Evolutionary conservation across 2,888 invertebrate genomes (phyloP).

Genomic region (Nipponacmea schrenckii): DNA sequence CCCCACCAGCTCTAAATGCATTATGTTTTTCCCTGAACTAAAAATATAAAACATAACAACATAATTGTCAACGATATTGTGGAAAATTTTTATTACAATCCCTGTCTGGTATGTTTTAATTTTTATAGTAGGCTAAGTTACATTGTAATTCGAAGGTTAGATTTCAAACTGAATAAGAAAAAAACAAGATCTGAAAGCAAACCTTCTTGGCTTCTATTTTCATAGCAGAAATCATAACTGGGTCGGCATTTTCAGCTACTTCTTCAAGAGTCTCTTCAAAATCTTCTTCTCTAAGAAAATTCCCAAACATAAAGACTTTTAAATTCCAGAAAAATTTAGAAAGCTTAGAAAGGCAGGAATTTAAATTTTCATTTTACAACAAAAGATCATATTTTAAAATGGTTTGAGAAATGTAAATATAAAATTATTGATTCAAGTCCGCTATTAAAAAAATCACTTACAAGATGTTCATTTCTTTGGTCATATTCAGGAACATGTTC

Average conservation of each 20-base stretch:
- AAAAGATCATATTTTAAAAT: no score
- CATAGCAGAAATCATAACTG: conserved; percentile 35
- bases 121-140: not conserved
- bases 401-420: not conserved
- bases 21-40: no score
- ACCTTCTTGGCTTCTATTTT: conserved; percentile 41
- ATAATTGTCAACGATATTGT: no score
- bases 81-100: no score
- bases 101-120: no score
- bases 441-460: conserved; percentile 27
- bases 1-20: no score
- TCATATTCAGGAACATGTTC: conserved; percentile 39
- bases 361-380: not conserved
- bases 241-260: conserved; percentile 37
- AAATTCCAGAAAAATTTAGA: not conserved
- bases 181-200: no score
- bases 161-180: no score
- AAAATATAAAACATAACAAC: no score
- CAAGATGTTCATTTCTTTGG: conserved; percentile 43
- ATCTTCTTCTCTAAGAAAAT: conserved; percentile 35
- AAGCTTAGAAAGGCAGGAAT: not conserved
- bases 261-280: conserved; percentile 38
- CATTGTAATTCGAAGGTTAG: no score
- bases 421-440: no score
- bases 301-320: not conserved